Base-by-base conservation (phyloP, 2,888 invertebrate species). In the Seira ritae region DNA sequence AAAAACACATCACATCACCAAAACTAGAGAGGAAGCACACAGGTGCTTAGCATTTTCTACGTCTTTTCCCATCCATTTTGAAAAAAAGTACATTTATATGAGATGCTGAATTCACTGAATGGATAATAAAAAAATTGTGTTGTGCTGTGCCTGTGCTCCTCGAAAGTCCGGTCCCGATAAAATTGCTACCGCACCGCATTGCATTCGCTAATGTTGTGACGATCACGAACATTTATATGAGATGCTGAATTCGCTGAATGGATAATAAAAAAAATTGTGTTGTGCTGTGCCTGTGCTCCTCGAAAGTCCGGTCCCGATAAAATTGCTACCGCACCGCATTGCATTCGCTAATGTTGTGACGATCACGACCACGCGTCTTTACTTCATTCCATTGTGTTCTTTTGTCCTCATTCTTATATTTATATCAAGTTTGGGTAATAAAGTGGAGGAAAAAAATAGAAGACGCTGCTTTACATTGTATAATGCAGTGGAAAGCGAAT, bases 211-310 rank as follows among this genome's bases (percentile, higher is more conserved):
- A n/a, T n/a, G n/a, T n/a, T n/a, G n/a, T n/a, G n/a, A n/a, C n/a
- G n/a, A n/a, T n/a, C n/a, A n/a, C n/a, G n/a, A n/a, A 65, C 65
- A 70, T 78, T 73, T 60, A 68, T 78, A 78, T 78, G 65, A 78
- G 78, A 71, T 78, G 78, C 78, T 78, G 78, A 78, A 78, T 78
- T 78, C 71, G 78, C 78, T 78, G 78, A 78, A 78, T 78, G 78
- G 78, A 78, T 78, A 78, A 78, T 78, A 78, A 78, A 78, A 73
- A n/a, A 71, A 70, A 12, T 70, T 78, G 62, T 62, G 31, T 73
- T n/a, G 10, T 73, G 15, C 65, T 65, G 23, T 71, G 50, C 72
- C 31, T 31, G 3, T 8, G 31, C 31, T 31, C 31, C n/a, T n/a
- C n/a, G 2, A 31, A 31, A 31, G 31, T 31, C 31, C 31, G 8